Evolutionary conservation across 1,140 invertebrate species (phyloP), one percentile per base, ranked within the genome.

Genomic region (Lysiphlebus fabarum): DNA sequence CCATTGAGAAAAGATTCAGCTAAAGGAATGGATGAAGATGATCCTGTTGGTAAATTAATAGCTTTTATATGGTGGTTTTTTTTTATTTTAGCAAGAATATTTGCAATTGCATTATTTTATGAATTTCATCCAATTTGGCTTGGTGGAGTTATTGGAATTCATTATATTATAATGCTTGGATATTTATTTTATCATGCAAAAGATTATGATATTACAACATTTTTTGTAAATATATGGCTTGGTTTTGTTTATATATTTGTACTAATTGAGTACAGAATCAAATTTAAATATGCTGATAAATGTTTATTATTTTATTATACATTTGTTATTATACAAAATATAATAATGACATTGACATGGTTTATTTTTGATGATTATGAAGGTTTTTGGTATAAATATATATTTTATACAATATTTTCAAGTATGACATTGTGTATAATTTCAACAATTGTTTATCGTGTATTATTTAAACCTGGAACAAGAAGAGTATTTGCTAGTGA

Each of bases 251-350:
- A 88, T 64, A 79, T 89, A 37, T 86, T 89, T 68, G 86, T 86
- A 68, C 74, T 89, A 33, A 85, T 90, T 62, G 89, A 90, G 67
- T 89, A 89, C 63, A 87, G 87, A 64, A 84, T 89, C 45, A 86
- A 85, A 75, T 90, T 90, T 64, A 86, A 83, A 55, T 83, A 86
- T 63, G 83, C 87, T 5, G 82, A 85, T 8, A 76, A 83, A 34
- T 87, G 87, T 82, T 83, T 88, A 56, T 72, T 83, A 40, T 76
- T 81, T 53, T 90, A 86, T 74, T 82, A 87, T 65, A 71, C 82
- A 33, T 76, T 89, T 33, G 82, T 86, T 11, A 82, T 86, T 38
- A 59, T 78, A 10, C 86, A 90, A 74, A 90, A 87, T 65, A 75
- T 84, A 36, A 65, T 81, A 12, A 84, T 90, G 73, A 84, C 85